Conservation (phyloP, 2,113 vertebrate species). For the Todiramphus chloris region DNA sequence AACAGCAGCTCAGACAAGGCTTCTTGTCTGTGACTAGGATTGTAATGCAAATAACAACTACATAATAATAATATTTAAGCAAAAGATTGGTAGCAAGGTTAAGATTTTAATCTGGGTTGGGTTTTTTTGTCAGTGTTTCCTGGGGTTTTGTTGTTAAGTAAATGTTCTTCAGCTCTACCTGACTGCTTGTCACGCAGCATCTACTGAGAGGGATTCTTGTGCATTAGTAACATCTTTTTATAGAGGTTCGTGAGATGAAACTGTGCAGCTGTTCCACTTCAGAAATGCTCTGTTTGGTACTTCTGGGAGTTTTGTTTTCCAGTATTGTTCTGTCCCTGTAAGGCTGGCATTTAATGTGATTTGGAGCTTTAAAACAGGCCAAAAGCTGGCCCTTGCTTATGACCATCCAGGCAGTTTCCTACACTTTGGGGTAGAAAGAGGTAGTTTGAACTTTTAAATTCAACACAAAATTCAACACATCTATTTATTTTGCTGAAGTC, state of each 20-base stretch:
- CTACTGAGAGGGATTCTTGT: neutral
- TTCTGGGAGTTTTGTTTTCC: neutral
- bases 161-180: neutral
- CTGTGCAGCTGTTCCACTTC: neutral
- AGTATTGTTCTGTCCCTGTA: neutral
- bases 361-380: neutral
- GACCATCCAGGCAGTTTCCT: neutral
- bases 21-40: neutral
- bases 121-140: neutral
- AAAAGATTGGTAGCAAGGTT: conserved; percentile 1
- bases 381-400: neutral
- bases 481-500: neutral
- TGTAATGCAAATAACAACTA: neutral
- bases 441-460: neutral
- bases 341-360: neutral
- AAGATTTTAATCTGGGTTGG: neutral
- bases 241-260: neutral
- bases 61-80: neutral
- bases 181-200: neutral
- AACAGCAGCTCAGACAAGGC: conserved; percentile 2
- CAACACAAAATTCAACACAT: neutral
- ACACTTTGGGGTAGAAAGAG: neutral
- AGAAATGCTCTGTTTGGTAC: neutral
- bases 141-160: conserved; percentile 5
- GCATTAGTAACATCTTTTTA: neutral